Base-by-base conservation (phyloP, 2,113 vertebrate species). In the Gila orcuttii region DNA sequence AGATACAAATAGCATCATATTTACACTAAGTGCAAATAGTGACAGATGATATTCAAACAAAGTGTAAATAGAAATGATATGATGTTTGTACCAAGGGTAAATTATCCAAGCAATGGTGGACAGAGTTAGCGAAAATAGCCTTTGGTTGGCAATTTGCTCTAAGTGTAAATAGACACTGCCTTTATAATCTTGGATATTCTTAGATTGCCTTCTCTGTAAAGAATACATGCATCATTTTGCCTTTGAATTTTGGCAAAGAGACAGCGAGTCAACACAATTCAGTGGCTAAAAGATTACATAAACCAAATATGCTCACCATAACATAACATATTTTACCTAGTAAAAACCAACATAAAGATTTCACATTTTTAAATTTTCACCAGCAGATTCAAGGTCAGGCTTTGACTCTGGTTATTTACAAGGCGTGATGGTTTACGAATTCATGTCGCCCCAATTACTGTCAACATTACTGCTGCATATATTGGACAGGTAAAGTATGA, bases 401-500 rank as follows among this genome's bases (percentile, higher is more conserved):
- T 42, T 55, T 78, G 45, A 15, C 12, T 69, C 47, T 71, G 64
- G 62, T 3, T 13, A 31, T 82, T 47, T 80, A 33, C 36, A 52
- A 42, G 12, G 50, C 13, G 15, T 59, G 50, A 83, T 33, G 28
- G 17, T 69, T 77, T n/a, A 52, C 74, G 42, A 28, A 75, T 87
- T 84, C 69, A 21, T 3, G 62, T 60, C 57, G 5, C 68, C 31
- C 78, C 69, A 76, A 59, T 84, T 59, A 60, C 31, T 19, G 11
- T 64, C 75, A 45, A 23, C 10, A 42, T 78, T 79, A 78, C 31
- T 83, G 78, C 82, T 76, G 62, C 74, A 62, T 69, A 19, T 28
- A 36, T 47, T 68, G 47, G 25, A 39, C 88, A 80, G 77, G 59
- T 86, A 77, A 47, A 76, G 71, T 82, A 55, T 55, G 71, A 74